Evolutionary conservation across 2,113 vertebrate genomes (phyloP), one percentile per base, ranked within the genome.

Genomic region (Athene noctua): DNA sequence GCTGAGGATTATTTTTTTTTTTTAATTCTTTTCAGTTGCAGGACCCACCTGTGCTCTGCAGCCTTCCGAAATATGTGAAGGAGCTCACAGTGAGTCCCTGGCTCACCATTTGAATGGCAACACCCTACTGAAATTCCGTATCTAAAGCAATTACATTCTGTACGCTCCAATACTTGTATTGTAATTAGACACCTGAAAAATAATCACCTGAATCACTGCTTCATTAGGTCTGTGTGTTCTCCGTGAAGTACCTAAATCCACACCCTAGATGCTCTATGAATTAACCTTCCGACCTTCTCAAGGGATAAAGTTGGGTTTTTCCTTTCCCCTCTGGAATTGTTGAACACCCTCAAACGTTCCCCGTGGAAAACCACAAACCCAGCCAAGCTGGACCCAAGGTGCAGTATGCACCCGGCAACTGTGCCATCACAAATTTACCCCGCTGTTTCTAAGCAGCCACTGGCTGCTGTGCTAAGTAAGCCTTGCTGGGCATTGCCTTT

Each of bases 401-500:
- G 20, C 38, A 13, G 15, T 0, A 5, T 1, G 63, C 22, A 23
- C 49, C 29, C 65, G 36, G 21, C n/a, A 32, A 4, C 5, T 22
- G 5, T 20, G 6, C 32, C 32, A 2, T 7, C 47, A 25, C 44
- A 17, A 11, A 40, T 49, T 34, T 5, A 44, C 36, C 20, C 49
- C 1, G 2, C 0, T 0, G 9, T 19, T 73, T 57, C 18, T 15
- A 4, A 61, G 20, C 40, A 27, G 63, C 21, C 61, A 15, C 54
- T 0, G 0, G 26, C 61, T 18, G 10, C n/a, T 13, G 14, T 63
- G 25, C 47, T 42, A 14, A 17, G 34, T 8, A 22, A 86, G 47
- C 57, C 42, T 26, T 74, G 55, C 55, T 42, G n/a, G 34, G 13
- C 17, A 5, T 8, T 34, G 40, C 42, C 42, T 58, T 63, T 79